A percentile compares a stretch with the other conserved stretches of the same genome.
phyloP scores from a whole-genome alignment of 2,113 vertebrate genomes.

The Chlamydotis undulata region DNA sequence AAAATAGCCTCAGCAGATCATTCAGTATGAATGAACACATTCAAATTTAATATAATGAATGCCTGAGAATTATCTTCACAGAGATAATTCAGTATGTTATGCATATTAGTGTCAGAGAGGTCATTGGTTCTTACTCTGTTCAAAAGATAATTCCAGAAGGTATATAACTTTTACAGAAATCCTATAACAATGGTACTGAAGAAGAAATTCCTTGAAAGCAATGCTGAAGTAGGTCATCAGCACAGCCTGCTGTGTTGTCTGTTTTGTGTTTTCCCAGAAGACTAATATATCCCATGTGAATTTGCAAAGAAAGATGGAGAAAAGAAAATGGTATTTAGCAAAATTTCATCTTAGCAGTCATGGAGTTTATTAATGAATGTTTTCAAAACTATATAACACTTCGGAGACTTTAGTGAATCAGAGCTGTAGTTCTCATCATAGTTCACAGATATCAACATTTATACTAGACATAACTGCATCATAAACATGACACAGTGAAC shows the following conservation, averaged over 20 bases:
- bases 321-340: not conserved
- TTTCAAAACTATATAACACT: not conserved
- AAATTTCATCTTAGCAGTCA: not conserved
- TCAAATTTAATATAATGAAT: slow-evolving; percentile 8
- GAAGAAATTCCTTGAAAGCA: not conserved
- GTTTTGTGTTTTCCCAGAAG: not conserved
- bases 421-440: not conserved
- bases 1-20: not conserved
- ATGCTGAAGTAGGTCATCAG: slow-evolving; percentile 12
- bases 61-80: not conserved
- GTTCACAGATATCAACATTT: not conserved
- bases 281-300: not conserved
- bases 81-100: not conserved
- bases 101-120: not conserved
- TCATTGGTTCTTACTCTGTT: not conserved
- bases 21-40: not conserved
- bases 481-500: not conserved
- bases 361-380: not conserved
- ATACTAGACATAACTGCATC: not conserved
- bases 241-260: not conserved
- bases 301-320: not conserved
- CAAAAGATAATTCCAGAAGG: slow-evolving; percentile 1
- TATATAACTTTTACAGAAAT: not conserved
- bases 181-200: not conserved
- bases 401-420: not conserved